Conservation (phyloP, 1,140 invertebrate species). For the Drosophila kepulauana region DNA sequence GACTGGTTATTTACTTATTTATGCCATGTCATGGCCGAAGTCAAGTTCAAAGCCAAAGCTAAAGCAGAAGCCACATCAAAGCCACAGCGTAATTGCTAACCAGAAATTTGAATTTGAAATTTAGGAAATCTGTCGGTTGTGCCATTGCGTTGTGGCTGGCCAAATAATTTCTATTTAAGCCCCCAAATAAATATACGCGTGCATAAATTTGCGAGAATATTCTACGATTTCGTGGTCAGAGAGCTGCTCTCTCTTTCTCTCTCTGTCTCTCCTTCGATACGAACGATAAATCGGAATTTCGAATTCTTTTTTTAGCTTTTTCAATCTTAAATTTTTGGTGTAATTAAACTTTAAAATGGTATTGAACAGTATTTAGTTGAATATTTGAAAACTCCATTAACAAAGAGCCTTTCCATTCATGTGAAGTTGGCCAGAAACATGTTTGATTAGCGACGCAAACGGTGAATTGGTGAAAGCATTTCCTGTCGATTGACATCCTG, state of each 20-base stretch:
- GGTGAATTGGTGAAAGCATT: neutral
- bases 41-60: conserved; percentile 66
- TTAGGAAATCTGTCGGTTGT: conserved; percentile 25
- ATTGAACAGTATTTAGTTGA: neutral
- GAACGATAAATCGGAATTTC: too few species aligned
- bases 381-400: conserved; percentile 19
- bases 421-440: neutral
- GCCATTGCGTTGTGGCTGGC: conserved; percentile 22
- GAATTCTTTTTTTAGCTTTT: neutral
- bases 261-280: too few species aligned
- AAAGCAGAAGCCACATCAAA: conserved; percentile 68
- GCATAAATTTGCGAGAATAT: neutral
- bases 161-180: conserved; percentile 30
- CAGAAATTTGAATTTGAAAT: conserved; percentile 64
- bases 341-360: neutral
- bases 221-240: neutral
- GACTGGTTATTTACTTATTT: conserved; percentile 58
- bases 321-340: neutral
- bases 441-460: neutral
- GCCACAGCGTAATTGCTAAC: conserved; percentile 62
- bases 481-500: conserved; percentile 37
- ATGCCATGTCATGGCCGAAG: conserved; percentile 18
- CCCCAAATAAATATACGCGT: neutral
- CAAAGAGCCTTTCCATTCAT: neutral
- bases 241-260: neutral